Conservation (phyloP, 2,113 vertebrate genomes). For the Channa argus region DNA sequence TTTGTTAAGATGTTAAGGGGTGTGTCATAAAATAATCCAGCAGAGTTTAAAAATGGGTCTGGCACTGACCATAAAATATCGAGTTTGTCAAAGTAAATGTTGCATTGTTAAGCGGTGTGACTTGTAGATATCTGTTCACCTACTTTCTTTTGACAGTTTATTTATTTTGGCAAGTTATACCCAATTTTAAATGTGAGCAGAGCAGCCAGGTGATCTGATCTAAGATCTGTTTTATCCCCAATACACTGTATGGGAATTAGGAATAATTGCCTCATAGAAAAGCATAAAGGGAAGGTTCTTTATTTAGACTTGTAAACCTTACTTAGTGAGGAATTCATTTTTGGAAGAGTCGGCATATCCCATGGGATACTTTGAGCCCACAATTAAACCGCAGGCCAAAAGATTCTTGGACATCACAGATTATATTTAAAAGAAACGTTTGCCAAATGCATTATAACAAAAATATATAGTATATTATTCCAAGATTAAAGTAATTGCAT, state of each 20-base stretch:
- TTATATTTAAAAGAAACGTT: slow-evolving; percentile 7
- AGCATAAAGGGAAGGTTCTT: not conserved
- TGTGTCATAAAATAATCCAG: not conserved
- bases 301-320: slow-evolving; percentile 27
- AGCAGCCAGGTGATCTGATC: too few species aligned
- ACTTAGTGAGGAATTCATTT: slow-evolving; percentile 32
- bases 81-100: slow-evolving; percentile 30
- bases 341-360: slow-evolving; percentile 17
- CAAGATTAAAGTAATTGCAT: not conserved
- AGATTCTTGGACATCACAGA: slow-evolving; percentile 25
- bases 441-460: slow-evolving; percentile 16
- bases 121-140: not conserved
- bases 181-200: too few species aligned
- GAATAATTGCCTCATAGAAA: too few species aligned
- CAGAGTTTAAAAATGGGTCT: not conserved
- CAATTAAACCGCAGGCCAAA: slow-evolving; percentile 23
- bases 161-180: not conserved
- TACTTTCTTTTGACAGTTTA: slow-evolving; percentile 8
- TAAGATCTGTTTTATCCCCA: slow-evolving; percentile 9
- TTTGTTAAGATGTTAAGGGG: not conserved
- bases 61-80: slow-evolving; percentile 4
- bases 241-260: too few species aligned
- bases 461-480: not conserved
- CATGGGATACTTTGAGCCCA: slow-evolving; percentile 8
- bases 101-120: not conserved